Evolutionary conservation across 1,140 invertebrate genomes (phyloP).

Genomic region (Neoseiulus cucumeris): DNA sequence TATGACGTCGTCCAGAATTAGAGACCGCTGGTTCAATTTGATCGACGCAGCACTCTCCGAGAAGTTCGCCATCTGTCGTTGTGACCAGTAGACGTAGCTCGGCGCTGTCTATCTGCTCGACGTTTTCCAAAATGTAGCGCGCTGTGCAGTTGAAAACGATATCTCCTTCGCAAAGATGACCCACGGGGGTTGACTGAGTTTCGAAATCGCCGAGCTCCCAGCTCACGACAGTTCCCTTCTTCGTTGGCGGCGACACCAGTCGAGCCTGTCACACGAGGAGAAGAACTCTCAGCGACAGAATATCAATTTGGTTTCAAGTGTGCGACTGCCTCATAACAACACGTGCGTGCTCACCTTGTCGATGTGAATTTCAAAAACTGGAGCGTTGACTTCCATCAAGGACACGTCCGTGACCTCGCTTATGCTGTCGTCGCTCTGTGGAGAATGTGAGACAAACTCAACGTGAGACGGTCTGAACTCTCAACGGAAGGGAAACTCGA

Average conservation of each 20-base stretch:
- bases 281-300: too few species aligned
- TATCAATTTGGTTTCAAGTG: too few species aligned
- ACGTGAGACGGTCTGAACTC: too few species aligned
- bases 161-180: neutral
- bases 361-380: slow-evolving; percentile 1
- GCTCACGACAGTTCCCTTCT: neutral
- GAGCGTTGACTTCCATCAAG: neutral
- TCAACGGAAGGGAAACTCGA: too few species aligned
- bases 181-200: neutral
- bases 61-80: neutral
- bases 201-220: slow-evolving; percentile 4
- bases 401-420: neutral
- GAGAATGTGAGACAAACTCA: too few species aligned
- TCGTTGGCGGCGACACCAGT: too few species aligned
- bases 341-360: slow-evolving; percentile 3
- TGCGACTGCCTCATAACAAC: too few species aligned
- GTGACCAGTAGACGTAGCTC: neutral
- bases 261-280: too few species aligned
- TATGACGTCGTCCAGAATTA: too few species aligned
- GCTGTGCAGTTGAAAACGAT: slow-evolving; percentile 5
- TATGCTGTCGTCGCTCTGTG: slow-evolving; percentile 1
- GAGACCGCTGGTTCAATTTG: too few species aligned
- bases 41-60: neutral
- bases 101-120: neutral
- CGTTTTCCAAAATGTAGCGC: neutral